Evolutionary conservation across 2,888 invertebrate species (phyloP).

Genomic region (Stenichneumon culpator): DNA sequence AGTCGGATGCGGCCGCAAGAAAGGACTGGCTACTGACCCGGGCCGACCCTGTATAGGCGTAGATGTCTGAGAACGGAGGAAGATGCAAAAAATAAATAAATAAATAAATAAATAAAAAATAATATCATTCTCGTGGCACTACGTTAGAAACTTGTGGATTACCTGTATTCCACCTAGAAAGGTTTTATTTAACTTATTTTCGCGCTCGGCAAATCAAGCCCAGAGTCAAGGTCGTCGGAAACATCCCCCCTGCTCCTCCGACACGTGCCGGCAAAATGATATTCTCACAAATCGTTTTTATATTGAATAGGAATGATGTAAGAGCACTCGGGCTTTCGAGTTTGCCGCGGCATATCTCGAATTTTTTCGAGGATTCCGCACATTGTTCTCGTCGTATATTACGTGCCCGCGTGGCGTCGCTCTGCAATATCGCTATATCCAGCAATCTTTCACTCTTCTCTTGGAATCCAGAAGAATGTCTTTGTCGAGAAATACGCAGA

Average conservation of each 20-base stretch:
- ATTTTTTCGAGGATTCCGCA: conserved; percentile 51
- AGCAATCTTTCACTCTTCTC: background rate
- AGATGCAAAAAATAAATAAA: no score
- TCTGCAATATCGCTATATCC: conserved; percentile 9
- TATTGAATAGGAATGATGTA: conserved; percentile 58
- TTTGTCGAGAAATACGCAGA: background rate
- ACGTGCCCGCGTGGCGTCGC: conserved; percentile 36
- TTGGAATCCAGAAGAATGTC: conserved; percentile 30
- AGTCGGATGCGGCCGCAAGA: no score
- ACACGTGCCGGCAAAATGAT: conserved; percentile 54
- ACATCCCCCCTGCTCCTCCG: background rate
- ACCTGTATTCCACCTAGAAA: background rate
- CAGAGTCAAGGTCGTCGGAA: conserved; percentile 44
- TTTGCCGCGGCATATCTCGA: conserved; percentile 47
- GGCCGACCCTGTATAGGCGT: no score
- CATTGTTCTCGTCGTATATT: conserved; percentile 47
- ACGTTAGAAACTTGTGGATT: background rate
- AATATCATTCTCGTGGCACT: background rate
- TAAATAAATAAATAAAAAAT: no score
- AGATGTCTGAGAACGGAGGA: no score
- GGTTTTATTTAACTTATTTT: background rate
- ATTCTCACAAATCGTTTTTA: conserved; percentile 64
- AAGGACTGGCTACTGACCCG: no score
- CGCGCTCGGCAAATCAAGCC: background rate
- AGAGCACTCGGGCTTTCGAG: conserved; percentile 32